Conservation (phyloP, 1,140 invertebrate species). For the Drosophila murphyi region DNA sequence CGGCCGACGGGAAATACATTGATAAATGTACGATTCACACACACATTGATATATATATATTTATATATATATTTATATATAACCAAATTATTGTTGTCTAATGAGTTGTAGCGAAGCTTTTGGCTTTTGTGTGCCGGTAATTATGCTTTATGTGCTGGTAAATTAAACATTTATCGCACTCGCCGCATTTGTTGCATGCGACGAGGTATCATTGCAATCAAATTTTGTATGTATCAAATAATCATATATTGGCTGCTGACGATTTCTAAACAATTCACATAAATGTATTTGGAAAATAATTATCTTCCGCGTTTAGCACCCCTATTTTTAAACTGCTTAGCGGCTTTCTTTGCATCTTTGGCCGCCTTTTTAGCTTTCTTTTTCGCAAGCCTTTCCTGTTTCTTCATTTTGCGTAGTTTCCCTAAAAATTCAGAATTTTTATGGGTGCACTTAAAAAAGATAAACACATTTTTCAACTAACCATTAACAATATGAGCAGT, state of each 20-base stretch:
- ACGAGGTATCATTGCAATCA: no score
- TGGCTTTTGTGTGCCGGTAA: slow-evolving; percentile 37
- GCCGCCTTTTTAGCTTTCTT: slow-evolving; percentile 15
- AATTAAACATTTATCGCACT: slow-evolving; percentile 2
- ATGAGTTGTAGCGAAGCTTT: slow-evolving; percentile 37
- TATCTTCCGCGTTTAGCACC: slow-evolving; percentile 1
- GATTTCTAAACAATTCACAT: slow-evolving; percentile 33
- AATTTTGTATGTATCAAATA: no score
- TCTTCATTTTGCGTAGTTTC: slow-evolving; percentile 32
- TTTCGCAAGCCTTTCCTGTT: slow-evolving; percentile 22
- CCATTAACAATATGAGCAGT: slow-evolving; percentile 45
- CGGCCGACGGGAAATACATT: slow-evolving; percentile 52
- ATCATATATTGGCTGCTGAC: no score
- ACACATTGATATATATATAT: slow-evolving; percentile 6
- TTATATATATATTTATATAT: neutral
- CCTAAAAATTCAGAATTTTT: neutral
- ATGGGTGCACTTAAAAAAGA: neutral
- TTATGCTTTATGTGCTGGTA: slow-evolving; percentile 31
- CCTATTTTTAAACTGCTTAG: neutral
- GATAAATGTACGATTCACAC: slow-evolving; percentile 19
- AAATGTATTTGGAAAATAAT: slow-evolving; percentile 12
- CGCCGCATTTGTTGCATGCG: neutral
- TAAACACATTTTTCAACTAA: slow-evolving; percentile 4
- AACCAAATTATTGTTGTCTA: slow-evolving; percentile 50
- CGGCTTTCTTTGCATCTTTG: neutral